phyloP scores from a whole-genome alignment of 1,140 invertebrate genomes.

The Lasioglossum baleicum region DNA sequence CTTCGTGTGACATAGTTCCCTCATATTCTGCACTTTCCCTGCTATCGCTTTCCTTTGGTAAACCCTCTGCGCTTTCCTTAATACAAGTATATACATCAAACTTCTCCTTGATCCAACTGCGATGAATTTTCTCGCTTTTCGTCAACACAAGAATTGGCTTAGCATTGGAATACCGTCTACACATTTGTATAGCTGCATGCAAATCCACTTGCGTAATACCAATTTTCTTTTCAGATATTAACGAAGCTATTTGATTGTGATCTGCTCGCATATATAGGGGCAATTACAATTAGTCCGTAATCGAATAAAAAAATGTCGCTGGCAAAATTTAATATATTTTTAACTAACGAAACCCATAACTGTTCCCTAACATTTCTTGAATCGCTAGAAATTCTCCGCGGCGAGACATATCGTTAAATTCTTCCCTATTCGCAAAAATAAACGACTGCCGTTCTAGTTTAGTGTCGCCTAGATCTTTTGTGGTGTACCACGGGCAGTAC shows the following conservation, averaged over 20 bases:
- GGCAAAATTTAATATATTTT: conserved; percentile 1
- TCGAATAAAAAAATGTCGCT: background rate
- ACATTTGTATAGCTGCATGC: conserved; percentile 62
- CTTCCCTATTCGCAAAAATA: conserved; percentile 56
- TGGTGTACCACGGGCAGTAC: conserved; percentile 68
- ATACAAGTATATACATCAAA: conserved; percentile 66
- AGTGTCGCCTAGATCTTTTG: conserved; percentile 45
- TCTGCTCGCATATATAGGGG: conserved; percentile 48
- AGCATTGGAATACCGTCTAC: conserved; percentile 61
- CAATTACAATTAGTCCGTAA: background rate
- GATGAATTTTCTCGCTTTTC: conserved; percentile 59
- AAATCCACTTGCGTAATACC: conserved; percentile 69
- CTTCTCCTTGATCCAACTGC: conserved; percentile 64
- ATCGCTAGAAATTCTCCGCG: conserved; percentile 67
- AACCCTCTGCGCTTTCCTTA: conserved; percentile 59
- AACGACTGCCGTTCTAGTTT: conserved; percentile 49
- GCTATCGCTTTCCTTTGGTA: conserved; percentile 48
- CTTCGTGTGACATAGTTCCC: conserved; percentile 51
- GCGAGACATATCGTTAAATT: conserved; percentile 61
- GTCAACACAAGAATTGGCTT: conserved; percentile 62
- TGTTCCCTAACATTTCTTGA: conserved; percentile 65
- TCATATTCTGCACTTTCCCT: conserved; percentile 26
- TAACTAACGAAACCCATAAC: conserved; percentile 70
- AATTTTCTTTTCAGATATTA: conserved; percentile 66
- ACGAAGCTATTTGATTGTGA: conserved; percentile 52